phyloP scores from a whole-genome alignment of 2,113 vertebrate species.

The Choloepus hoffmanni region DNA sequence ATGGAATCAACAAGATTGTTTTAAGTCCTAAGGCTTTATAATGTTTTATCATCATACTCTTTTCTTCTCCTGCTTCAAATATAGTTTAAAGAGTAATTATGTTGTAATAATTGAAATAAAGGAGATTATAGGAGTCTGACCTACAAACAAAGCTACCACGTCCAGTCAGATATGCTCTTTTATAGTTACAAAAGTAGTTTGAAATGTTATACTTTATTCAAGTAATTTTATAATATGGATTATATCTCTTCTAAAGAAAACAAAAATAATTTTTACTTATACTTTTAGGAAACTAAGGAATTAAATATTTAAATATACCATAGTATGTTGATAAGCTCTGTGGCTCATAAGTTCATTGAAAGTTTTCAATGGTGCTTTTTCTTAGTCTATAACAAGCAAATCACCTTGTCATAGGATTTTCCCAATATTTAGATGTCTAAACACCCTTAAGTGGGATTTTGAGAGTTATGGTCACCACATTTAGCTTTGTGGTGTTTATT shows the following conservation, averaged over 20 bases:
- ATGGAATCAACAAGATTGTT: conserved; percentile 19
- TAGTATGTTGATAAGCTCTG: conserved; percentile 53
- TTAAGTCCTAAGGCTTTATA: conserved; percentile 22
- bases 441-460: not conserved
- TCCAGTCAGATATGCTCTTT: conserved; percentile 4
- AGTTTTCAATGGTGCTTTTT: conserved; percentile 49
- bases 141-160: not conserved
- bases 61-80: not conserved
- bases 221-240: conserved; percentile 10
- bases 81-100: not conserved
- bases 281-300: conserved; percentile 36
- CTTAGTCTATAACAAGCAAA: not conserved
- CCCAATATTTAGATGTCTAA: not conserved
- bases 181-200: conserved; percentile 49
- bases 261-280: conserved; percentile 45
- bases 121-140: not conserved
- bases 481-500: conserved; percentile 1
- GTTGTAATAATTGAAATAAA: conserved; percentile 7
- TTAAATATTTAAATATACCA: conserved; percentile 25
- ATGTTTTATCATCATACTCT: not conserved
- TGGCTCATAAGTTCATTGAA: conserved; percentile 21
- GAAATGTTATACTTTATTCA: conserved; percentile 9
- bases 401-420: not conserved
- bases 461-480: not conserved
- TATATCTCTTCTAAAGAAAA: conserved; percentile 50